Conservation (phyloP, 2,797 vertebrate genomes). For the Okamejei kenojei region DNA sequence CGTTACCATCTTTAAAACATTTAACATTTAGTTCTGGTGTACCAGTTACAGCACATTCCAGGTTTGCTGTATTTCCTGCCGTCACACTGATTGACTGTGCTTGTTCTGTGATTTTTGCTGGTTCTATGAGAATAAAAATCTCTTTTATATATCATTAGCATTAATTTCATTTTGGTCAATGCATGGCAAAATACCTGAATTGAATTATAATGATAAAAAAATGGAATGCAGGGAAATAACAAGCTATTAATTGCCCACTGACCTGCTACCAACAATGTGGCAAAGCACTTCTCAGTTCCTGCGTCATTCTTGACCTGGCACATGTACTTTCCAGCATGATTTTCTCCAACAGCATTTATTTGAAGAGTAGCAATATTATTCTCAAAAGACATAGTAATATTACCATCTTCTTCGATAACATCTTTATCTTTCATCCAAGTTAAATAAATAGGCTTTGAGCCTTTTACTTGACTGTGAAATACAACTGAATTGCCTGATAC, state of each 20-base stretch:
- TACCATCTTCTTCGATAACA: slow-evolving; percentile 79
- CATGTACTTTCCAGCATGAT: slow-evolving; percentile 79
- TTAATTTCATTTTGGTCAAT: neutral
- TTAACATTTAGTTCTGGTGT: slow-evolving; percentile 86
- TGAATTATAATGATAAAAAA: slow-evolving; percentile 22
- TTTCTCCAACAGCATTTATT: slow-evolving; percentile 68
- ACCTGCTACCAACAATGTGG: slow-evolving; percentile 89
- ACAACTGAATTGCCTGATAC: slow-evolving; percentile 73
- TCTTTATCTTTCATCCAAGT: slow-evolving; percentile 93
- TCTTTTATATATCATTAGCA: neutral
- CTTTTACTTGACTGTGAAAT: slow-evolving; percentile 72
- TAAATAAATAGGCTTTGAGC: slow-evolving; percentile 76
- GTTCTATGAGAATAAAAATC: slow-evolving; percentile 61
- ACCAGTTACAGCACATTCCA: slow-evolving; percentile 86
- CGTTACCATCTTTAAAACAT: slow-evolving; percentile 85
- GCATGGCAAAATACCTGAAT: neutral
- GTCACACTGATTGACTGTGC: slow-evolving; percentile 84
- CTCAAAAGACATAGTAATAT: slow-evolving; percentile 73
- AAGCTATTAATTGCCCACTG: slow-evolving; percentile 47
- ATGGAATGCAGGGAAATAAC: neutral
- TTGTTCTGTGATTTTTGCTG: slow-evolving; percentile 86
- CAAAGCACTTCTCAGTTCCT: slow-evolving; percentile 79
- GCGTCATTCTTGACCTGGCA: slow-evolving; percentile 92
- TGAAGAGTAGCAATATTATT: slow-evolving; percentile 72
- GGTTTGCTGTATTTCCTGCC: slow-evolving; percentile 81